Percentiles rank a stretch among this genome's conserved stretches.
phyloP scores from a whole-genome alignment of 1,140 invertebrate genomes.

The Apolygus lucorum region DNA sequence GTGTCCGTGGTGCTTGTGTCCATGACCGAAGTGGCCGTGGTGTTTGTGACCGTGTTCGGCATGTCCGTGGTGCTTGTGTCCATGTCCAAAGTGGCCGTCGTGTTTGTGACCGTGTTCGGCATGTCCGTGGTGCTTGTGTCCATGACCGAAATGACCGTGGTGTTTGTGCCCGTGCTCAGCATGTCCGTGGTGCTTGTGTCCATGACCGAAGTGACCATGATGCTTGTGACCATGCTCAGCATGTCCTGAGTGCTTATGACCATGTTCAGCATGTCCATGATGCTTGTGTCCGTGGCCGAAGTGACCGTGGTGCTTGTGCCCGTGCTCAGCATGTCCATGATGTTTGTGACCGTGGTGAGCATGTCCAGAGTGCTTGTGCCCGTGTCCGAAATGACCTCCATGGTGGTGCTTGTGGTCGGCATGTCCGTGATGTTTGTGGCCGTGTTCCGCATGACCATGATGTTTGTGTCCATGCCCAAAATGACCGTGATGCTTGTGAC shows the following conservation, averaged over 20 bases:
- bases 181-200: slow-evolving; percentile 25
- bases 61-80: slow-evolving; percentile 26
- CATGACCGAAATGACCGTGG: slow-evolving; percentile 18
- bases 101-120: slow-evolving; percentile 23
- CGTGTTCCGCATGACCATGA: slow-evolving; percentile 15
- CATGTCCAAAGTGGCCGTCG: slow-evolving; percentile 23
- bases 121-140: slow-evolving; percentile 25
- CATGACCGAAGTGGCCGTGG: slow-evolving; percentile 19
- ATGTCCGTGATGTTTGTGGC: slow-evolving; percentile 25
- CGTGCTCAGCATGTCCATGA: slow-evolving; percentile 21
- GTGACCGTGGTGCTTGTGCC: slow-evolving; percentile 26
- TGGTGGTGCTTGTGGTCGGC: slow-evolving; percentile 20
- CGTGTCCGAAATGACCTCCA: slow-evolving; percentile 17
- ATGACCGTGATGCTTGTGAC: slow-evolving; percentile 24
- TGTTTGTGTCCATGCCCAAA: slow-evolving; percentile 25
- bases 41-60: slow-evolving; percentile 24
- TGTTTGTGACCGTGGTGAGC: slow-evolving; percentile 22
- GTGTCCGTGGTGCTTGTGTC: slow-evolving; percentile 25
- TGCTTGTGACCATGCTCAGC: slow-evolving; percentile 23
- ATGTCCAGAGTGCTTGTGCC: slow-evolving; percentile 23
- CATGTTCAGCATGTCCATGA: slow-evolving; percentile 22
- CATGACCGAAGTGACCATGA: slow-evolving; percentile 23
- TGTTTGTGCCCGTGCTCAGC: slow-evolving; percentile 25
- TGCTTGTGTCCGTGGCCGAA: slow-evolving; percentile 23
- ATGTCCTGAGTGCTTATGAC: slow-evolving; percentile 25